Conservation (phyloP, 2,797 vertebrate species). For the Apodemus agrarius region DNA sequence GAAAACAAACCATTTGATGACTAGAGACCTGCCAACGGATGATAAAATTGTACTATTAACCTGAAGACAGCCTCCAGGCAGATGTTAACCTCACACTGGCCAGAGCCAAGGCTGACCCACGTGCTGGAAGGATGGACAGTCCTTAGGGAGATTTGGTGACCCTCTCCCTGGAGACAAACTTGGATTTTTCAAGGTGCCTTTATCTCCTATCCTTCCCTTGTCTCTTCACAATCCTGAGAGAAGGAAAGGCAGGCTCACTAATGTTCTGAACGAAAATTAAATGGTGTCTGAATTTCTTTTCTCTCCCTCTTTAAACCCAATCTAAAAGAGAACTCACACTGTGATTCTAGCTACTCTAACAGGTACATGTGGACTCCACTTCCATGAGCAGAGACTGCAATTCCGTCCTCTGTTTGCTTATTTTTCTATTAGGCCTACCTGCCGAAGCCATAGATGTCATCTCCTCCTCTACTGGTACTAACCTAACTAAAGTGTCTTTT, state of each 20-base stretch:
- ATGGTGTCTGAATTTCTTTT: neutral
- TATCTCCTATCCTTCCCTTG: neutral
- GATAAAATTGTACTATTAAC: neutral
- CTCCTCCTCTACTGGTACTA: neutral
- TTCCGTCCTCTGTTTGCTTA: neutral
- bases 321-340: neutral
- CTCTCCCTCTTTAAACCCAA: neutral
- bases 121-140: neutral
- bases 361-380: neutral
- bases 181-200: neutral
- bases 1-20: neutral
- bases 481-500: neutral
- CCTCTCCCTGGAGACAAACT: neutral
- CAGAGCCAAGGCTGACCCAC: too few species aligned
- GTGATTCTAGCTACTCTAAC: neutral
- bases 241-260: neutral
- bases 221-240: neutral
- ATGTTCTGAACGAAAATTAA: neutral
- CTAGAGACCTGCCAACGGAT: neutral
- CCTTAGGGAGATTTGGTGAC: neutral
- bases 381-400: neutral
- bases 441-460: neutral
- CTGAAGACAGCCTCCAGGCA: neutral
- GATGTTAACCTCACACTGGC: neutral
- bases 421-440: neutral